Conservation (phyloP, 2,113 vertebrate species). For the Antigone vipio region DNA sequence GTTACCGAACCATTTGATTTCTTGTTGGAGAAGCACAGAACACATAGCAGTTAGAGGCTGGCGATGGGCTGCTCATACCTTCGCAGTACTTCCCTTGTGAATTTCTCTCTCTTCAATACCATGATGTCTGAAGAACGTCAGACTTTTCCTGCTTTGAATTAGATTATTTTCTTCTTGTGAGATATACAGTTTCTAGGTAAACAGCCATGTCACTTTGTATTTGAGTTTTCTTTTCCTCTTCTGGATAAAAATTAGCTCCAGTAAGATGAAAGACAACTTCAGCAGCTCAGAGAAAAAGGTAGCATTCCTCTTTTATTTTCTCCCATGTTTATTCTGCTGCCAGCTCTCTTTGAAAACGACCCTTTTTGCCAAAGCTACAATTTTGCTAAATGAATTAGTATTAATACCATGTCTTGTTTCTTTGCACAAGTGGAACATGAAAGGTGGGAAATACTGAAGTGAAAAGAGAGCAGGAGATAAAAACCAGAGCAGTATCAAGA, state of each 20-base stretch:
- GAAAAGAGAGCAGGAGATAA: background rate
- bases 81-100: background rate
- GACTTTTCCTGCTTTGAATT: background rate
- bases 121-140: background rate
- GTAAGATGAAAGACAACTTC: background rate
- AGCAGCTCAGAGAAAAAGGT: background rate
- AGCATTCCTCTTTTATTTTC: background rate
- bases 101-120: background rate
- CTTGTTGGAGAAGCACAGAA: background rate
- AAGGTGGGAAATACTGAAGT: background rate
- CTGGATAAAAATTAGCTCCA: background rate
- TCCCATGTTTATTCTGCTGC: background rate
- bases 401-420: background rate
- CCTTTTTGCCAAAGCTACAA: background rate
- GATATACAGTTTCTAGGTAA: background rate
- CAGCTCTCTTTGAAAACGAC: background rate
- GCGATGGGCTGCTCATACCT: background rate
- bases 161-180: background rate
- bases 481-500: background rate
- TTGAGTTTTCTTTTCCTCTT: background rate
- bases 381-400: conserved; percentile 5
- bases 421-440: background rate
- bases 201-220: background rate
- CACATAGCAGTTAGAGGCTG: background rate
- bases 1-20: background rate